Base-by-base conservation (phyloP, 2,888 invertebrate species). In the Epsilonema sp. region DNA sequence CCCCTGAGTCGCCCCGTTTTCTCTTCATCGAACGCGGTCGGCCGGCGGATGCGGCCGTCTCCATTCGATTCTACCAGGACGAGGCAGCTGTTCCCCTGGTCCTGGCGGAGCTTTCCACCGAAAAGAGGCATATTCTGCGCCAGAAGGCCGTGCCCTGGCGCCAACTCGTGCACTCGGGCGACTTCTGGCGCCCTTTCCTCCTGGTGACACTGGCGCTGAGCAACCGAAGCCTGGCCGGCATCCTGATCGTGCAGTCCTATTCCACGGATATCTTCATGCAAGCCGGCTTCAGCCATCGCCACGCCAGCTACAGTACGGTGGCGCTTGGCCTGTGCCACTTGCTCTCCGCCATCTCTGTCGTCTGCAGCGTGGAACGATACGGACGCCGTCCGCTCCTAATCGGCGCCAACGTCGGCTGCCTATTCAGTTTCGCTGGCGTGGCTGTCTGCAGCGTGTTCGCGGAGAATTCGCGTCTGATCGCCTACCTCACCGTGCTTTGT, bases 211-310 rank as follows among this genome's bases (percentile, higher is more conserved):
- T 45, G 26, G 39, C 39, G 20, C 26, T 45, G 39, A 39, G 39
- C 19, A 45, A 45, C 22, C 38, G 45, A 21, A n/a, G 16, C 2
- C 39, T 45, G 39, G 45, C 45, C 26, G 45, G 45, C 25, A 45
- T 45, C n/a, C 31, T 45, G 26, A 25, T 20, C 13, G 39, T 45
- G 26, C 45, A 45, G 39, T 20, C 26, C 26, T 45, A 45, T 39
- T 26, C 26, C 25, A 45, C 45, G 19, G 45, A 45, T 31, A 39
- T 45, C 39, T 45, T 45, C 45, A 39, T 45, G 20, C 3, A 8
- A 3, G 39, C 45, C 8, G 45, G 45, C 8, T 13, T 45, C 21
- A 2, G 2, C 16, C 45, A 24, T 5, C 2, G 23, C 39, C 3
- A 3, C 2, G 45, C 45, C 20, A 21, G 26, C 21, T 11, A 25